Evolutionary conservation across 2,113 vertebrate species (phyloP).

Genomic region (Myrmophylax atrothorax): DNA sequence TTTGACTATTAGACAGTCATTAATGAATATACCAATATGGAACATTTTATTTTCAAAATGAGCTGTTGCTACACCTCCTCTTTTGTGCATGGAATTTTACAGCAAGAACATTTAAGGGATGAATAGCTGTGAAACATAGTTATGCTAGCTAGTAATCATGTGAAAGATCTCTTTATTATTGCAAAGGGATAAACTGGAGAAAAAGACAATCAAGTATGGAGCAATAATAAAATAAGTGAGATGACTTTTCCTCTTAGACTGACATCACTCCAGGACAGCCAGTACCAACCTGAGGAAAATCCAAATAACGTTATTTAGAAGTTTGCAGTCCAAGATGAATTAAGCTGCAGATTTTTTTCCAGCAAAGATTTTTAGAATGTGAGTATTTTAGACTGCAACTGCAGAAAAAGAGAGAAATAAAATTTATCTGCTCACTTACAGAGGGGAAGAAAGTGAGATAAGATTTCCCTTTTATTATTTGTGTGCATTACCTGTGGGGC

Average conservation of each 20-base stretch:
- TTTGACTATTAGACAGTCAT: background rate
- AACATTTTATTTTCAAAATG: slow-evolving; percentile 4
- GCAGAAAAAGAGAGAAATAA: background rate
- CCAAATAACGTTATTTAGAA: background rate
- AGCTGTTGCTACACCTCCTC: background rate
- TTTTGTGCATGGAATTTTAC: background rate
- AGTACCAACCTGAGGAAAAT: background rate
- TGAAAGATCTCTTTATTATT: background rate
- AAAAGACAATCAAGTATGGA: background rate
- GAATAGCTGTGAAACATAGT: background rate
- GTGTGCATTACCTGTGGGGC: background rate
- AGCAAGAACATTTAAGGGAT: background rate
- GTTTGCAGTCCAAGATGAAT: background rate
- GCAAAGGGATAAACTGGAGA: background rate
- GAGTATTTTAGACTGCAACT: background rate
- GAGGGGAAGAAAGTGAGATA: background rate
- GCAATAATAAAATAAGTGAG: background rate
- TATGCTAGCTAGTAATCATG: background rate
- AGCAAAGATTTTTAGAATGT: background rate
- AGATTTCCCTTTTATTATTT: background rate
- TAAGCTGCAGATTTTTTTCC: background rate
- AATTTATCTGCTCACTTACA: background rate
- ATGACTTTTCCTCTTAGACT: background rate
- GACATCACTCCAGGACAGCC: background rate
- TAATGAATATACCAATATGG: background rate